phyloP scores from a whole-genome alignment of 92 coral and sea anemone genomes.

The Montipora capitata region DNA sequence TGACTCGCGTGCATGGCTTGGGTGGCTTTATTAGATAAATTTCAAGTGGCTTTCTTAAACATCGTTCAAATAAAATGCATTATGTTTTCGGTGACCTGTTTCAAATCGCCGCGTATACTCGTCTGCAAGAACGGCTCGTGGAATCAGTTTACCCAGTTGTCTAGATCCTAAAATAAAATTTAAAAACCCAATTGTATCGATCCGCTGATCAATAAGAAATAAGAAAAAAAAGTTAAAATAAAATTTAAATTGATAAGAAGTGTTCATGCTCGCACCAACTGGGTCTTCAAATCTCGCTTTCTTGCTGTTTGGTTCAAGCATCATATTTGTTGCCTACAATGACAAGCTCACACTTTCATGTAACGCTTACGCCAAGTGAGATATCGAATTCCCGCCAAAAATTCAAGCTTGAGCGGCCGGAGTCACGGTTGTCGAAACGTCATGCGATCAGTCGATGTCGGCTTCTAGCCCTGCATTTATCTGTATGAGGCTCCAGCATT shows the following conservation, averaged over 20 bases:
- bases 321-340: background rate
- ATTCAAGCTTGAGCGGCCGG: too few species aligned
- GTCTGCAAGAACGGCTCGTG: slow-evolving; percentile 88
- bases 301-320: background rate
- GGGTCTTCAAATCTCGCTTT: slow-evolving; percentile 10
- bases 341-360: background rate
- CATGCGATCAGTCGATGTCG: too few species aligned
- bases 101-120: slow-evolving; percentile 82
- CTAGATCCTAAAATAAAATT: background rate
- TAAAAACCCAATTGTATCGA: background rate
- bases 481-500: too few species aligned
- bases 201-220: background rate
- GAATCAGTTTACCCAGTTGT: background rate
- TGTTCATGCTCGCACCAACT: background rate
- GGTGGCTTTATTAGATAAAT: too few species aligned
- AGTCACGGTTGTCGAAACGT: too few species aligned
- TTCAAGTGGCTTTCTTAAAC: background rate
- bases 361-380: too few species aligned
- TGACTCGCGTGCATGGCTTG: background rate
- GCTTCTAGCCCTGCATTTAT: too few species aligned
- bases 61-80: background rate
- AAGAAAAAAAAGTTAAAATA: background rate
- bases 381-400: too few species aligned
- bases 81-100: slow-evolving; percentile 71
- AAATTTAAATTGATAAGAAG: background rate